These are phyloP conservation scores for Papilio protenor DNA, from an alignment of 2,888 invertebrate genomes.

Conservation along the genomic window DNA sequence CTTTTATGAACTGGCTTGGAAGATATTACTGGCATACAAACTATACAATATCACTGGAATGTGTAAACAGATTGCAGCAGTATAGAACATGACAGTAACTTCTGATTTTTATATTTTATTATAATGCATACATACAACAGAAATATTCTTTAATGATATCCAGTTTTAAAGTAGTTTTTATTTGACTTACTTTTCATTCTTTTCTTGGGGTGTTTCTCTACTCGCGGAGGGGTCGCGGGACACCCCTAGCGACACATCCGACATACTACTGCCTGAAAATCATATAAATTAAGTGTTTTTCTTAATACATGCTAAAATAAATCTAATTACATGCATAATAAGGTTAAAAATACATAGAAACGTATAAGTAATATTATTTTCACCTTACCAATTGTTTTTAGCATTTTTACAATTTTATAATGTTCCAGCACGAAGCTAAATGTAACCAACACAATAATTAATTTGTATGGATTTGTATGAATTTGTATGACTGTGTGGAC, in stretches of 20 bases:
- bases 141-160: not conserved
- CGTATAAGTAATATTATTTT: not conserved
- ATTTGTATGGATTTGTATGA: not conserved
- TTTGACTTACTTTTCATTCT: constrained; percentile 10
- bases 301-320: not conserved
- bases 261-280: constrained; percentile 88
- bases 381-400: not conserved
- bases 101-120: too few species aligned
- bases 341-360: not conserved
- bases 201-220: constrained; percentile 4
- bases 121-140: too few species aligned
- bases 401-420: not conserved
- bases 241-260: constrained; percentile 87
- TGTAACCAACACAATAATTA: not conserved
- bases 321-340: not conserved
- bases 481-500: not conserved
- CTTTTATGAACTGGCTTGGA: too few species aligned
- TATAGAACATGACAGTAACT: too few species aligned
- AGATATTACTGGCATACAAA: too few species aligned
- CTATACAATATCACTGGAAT: too few species aligned
- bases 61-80: too few species aligned
- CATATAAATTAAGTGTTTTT: not conserved
- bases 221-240: constrained; percentile 81
- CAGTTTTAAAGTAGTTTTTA: constrained; percentile 3
- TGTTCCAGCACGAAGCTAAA: not conserved